Percentiles rank a stretch among this genome's conserved stretches.
Conservation (phyloP, 2,113 vertebrate species). For the Macroglossus sobrinus region DNA sequence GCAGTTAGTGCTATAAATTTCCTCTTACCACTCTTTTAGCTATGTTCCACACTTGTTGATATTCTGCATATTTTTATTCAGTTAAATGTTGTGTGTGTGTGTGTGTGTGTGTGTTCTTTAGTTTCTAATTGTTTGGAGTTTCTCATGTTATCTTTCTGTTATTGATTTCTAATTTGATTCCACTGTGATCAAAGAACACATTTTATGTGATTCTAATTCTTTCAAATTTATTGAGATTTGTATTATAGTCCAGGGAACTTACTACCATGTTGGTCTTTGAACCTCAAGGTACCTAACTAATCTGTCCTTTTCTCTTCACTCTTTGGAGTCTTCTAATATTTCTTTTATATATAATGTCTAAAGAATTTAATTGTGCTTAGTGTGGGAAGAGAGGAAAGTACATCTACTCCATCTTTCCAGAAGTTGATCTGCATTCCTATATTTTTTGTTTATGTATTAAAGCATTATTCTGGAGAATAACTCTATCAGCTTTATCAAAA, state of each 20-base stretch:
- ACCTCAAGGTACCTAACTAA: neutral
- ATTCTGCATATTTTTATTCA: neutral
- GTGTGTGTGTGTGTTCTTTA: neutral
- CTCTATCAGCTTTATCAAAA: neutral
- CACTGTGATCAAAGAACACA: neutral
- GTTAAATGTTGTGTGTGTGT: neutral
- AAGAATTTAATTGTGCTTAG: neutral
- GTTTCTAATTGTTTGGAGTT: neutral
- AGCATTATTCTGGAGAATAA: neutral
- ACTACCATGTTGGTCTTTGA: neutral
- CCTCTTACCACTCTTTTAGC: neutral
- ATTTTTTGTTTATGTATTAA: neutral
- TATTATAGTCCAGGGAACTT: neutral
- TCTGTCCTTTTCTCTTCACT: neutral
- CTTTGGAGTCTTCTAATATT: neutral
- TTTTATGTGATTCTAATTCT: neutral
- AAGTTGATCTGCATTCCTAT: neutral
- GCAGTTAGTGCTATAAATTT: neutral
- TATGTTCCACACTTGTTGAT: neutral
- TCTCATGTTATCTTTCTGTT: neutral
- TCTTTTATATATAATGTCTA: neutral
- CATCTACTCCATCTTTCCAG: neutral
- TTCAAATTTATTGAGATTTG: neutral
- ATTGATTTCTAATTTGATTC: neutral
- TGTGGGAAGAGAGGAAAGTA: neutral